Evolutionary conservation across 2,113 vertebrate genomes (phyloP).

Genomic region (Microcebus ravelobensis): DNA sequence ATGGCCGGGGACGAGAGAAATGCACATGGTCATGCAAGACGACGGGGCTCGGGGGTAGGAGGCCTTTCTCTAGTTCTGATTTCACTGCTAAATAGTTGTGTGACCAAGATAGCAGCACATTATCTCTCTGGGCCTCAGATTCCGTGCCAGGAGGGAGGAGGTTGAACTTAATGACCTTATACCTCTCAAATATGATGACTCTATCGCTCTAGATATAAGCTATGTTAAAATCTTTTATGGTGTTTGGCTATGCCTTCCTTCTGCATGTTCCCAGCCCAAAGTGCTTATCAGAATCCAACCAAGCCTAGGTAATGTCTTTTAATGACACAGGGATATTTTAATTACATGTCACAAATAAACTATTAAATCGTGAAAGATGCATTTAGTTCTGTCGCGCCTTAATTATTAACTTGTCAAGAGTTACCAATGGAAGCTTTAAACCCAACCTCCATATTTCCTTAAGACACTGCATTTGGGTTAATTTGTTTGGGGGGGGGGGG

Average conservation of each 20-base stretch:
- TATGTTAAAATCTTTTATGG: slow-evolving; percentile 5
- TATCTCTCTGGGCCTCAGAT: background rate
- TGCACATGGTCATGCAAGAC: too few relatives aligned
- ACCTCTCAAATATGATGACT: background rate
- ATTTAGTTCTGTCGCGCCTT: background rate
- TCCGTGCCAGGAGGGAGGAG: background rate
- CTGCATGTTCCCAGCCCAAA: background rate
- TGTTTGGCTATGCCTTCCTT: slow-evolving; percentile 44
- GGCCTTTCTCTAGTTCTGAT: background rate
- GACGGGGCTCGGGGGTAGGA: background rate
- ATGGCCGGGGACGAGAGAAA: background rate
- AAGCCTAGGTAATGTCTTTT: slow-evolving; percentile 14
- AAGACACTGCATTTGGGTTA: background rate
- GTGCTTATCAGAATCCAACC: slow-evolving; percentile 15
- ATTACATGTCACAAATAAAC: slow-evolving; percentile 29
- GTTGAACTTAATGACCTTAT: background rate
- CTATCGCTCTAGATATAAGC: background rate
- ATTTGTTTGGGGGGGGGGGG: background rate
- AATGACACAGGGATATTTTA: slow-evolving; percentile 38
- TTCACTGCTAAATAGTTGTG: background rate
- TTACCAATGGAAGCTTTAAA: background rate
- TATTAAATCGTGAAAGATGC: background rate
- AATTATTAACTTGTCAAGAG: background rate
- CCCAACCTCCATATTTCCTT: background rate
- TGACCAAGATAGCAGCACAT: background rate